Percentiles rank a stretch among this genome's conserved stretches.
phyloP scores from a whole-genome alignment of 2,888 invertebrate genomes.

The Drosophila tripunctata region DNA sequence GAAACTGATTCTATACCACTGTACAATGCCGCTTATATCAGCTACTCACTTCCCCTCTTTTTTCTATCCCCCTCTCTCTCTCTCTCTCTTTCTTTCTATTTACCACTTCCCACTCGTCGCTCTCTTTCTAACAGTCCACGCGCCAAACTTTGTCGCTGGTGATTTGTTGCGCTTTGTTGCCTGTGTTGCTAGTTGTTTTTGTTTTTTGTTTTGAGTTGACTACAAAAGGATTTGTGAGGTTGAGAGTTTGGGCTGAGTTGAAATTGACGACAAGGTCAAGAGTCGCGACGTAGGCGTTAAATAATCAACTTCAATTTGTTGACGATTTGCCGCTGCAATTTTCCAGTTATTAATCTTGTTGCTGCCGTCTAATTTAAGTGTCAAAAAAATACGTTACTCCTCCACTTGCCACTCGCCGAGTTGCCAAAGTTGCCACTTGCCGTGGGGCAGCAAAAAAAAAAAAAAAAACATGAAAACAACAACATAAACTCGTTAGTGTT shows the following conservation, averaged over 20 bases:
- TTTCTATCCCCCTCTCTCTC: neutral
- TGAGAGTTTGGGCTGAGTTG: conserved; percentile 2
- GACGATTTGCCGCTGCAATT: conserved; percentile 62
- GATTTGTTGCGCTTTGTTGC: conserved; percentile 9
- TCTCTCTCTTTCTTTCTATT: neutral
- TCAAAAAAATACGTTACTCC: conserved; percentile 23
- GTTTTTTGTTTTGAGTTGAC: conserved; percentile 7
- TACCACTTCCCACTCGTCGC: neutral
- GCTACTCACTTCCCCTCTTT: neutral
- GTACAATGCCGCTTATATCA: neutral
- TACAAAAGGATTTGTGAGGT: conserved; percentile 51
- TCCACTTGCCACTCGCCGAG: conserved; percentile 12
- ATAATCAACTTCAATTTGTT: conserved; percentile 58
- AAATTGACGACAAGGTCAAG: conserved; percentile 61
- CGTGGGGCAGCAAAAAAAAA: conserved; percentile 20
- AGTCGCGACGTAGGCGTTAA: conserved; percentile 43
- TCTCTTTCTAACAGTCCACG: conserved; percentile 1
- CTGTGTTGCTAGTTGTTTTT: neutral
- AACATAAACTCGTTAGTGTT: conserved; percentile 52
- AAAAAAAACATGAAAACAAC: neutral
- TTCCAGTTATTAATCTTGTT: conserved; percentile 68
- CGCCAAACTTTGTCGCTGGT: neutral
- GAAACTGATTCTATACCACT: neutral
- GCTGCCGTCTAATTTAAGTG: conserved; percentile 40
- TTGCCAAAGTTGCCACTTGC: conserved; percentile 11